These are phyloP conservation scores for Rhynchonycteris naso DNA, from an alignment of 2,797 vertebrate species.

Conservation along the genomic window DNA sequence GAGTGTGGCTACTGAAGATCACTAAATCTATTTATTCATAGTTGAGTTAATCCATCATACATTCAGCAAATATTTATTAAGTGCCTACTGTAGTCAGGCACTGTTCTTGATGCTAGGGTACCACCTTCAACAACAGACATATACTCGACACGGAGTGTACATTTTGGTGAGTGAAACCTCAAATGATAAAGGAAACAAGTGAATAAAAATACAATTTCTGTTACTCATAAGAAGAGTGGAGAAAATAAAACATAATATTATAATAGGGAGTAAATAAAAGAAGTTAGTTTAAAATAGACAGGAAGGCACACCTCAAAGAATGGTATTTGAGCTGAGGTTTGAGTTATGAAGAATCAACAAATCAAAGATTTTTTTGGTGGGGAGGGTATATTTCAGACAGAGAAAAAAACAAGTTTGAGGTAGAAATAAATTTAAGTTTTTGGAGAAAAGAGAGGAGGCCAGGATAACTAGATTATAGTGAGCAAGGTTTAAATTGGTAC, in stretches of 20 bases:
- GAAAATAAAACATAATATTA: neutral
- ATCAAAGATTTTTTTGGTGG: neutral
- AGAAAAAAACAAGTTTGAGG: neutral
- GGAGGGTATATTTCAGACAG: neutral
- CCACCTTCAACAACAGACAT: neutral
- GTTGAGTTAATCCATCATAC: neutral
- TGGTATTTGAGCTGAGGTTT: neutral
- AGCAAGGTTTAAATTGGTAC: too few relatives aligned
- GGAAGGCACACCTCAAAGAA: neutral
- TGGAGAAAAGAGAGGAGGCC: neutral
- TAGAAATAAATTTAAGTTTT: neutral
- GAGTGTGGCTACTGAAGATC: neutral
- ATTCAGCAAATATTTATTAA: neutral
- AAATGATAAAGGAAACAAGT: neutral
- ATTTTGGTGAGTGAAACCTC: neutral
- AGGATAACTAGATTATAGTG: neutral
- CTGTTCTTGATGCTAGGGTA: neutral
- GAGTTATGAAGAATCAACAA: neutral
- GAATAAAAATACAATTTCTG: neutral
- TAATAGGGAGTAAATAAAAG: neutral
- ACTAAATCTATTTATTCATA: neutral
- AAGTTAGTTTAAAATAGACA: neutral
- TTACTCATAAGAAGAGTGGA: neutral
- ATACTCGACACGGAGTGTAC: neutral
- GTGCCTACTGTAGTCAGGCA: neutral